Base-by-base conservation (phyloP, 1,140 invertebrate genomes). In the Hestina assimilis region DNA sequence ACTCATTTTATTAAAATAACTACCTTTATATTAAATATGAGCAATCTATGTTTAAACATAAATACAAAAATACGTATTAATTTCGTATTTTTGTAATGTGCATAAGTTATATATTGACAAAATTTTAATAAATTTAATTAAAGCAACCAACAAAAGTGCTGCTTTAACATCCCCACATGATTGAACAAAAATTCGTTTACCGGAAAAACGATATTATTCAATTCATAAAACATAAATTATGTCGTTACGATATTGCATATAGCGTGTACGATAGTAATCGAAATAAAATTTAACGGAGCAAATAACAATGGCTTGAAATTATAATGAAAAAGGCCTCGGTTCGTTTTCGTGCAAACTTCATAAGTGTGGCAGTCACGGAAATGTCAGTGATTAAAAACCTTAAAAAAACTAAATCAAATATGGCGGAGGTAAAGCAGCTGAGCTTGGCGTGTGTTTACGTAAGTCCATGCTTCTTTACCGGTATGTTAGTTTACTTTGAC, bases 311-410 rank as follows among this genome's bases (percentile, higher is more conserved):
- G 60, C 57, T 66, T 63, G 63, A 72, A 78, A 76, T 66, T 75
- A 73, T 70, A 75, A 79, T 75, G 65, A 79, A 75, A 71, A 47
- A 41, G 42, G 48, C 59, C n/a, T 45, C 40, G 62, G 53, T 69
- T 65, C 38, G 59, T 62, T 51, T 56, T 50, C 68, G 69, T 76
- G 59, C 45, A 31, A 54, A 28, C 15, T 53, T 42, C 46, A 51
- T 70, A 73, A 82, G 66, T 75, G 73, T 69, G 57, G 69, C 66
- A 71, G 70, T 74, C 75, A 75, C 75, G 70, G 64, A 79, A 81
- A 76, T 72, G 79, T 75, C 75, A 75, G 48, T 78, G 68, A 81
- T 81, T 76, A 79, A 75, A 77, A 76, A 64, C 59, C 55, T 50
- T 65, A 59, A 76, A 72, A 75, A 67, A 77, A 69, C 60, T 72